Percentiles rank a stretch among this genome's conserved stretches.
Conservation (phyloP, 2,888 invertebrate genomes). For the Conchocele bisecta region DNA sequence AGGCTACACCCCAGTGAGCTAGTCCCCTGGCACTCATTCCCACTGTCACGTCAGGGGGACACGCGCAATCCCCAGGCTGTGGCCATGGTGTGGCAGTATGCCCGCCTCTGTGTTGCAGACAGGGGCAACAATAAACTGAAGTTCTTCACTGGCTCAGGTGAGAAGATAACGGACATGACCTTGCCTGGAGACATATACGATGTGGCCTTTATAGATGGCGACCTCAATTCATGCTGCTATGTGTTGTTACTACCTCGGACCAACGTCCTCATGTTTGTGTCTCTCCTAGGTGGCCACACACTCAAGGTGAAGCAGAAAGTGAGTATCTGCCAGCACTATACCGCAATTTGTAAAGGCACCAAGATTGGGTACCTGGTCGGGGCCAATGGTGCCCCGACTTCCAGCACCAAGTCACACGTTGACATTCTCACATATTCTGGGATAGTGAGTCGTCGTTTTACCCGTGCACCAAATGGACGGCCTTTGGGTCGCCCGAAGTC, state of each 20-base stretch:
- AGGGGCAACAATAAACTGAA: conserved; percentile 44
- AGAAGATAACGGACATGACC: conserved; percentile 26
- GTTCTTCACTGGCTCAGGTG: conserved; percentile 25
- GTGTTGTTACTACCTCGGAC: conserved; percentile 31
- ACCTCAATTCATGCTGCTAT: conserved; percentile 32
- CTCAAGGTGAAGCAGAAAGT: conserved; percentile 30
- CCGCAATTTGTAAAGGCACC: conserved; percentile 40
- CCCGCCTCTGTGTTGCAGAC: conserved; percentile 44
- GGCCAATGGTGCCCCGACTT: conserved; percentile 13
- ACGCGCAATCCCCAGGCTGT: conserved; percentile 22
- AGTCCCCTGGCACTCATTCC: conserved; percentile 49
- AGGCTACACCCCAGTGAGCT: conserved; percentile 12
- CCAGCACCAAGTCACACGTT: conserved; percentile 10
- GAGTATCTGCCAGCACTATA: conserved; percentile 13
- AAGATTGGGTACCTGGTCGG: conserved; percentile 40
- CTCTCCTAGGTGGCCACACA: background rate
- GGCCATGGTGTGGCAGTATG: conserved; percentile 36
- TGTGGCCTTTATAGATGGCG: conserved; percentile 42
- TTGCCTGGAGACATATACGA: conserved; percentile 44
- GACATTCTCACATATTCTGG: conserved; percentile 39
- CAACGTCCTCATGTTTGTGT: conserved; percentile 31
- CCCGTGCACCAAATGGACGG: conserved; percentile 9
- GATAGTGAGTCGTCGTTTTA: conserved; percentile 15
- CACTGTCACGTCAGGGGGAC: conserved; percentile 38
- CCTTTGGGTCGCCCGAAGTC: conserved; percentile 30